These are phyloP conservation scores for Oostethus manadensis DNA, from an alignment of 2,113 vertebrate genomes.

Conservation along the genomic window DNA sequence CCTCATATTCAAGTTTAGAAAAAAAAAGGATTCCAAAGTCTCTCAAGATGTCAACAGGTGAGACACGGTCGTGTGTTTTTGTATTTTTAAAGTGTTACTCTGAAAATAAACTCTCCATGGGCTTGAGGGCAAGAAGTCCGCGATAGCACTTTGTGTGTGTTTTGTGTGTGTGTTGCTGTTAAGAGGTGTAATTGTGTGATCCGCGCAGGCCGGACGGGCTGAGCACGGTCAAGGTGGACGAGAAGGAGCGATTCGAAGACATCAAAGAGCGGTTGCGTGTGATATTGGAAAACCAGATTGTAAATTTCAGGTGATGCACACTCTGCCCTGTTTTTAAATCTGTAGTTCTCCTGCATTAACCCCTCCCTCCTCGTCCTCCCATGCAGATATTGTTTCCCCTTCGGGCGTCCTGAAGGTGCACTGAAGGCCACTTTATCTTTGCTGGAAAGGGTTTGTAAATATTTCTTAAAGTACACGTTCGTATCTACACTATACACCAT, in stretches of 20 bases:
- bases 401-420: constrained; percentile 96
- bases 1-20: constrained; percentile 92
- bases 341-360: neutral
- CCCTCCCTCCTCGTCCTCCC: constrained; percentile 16
- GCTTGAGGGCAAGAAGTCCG: constrained; percentile 3
- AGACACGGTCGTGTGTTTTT: constrained; percentile 48
- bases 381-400: constrained; percentile 96
- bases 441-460: constrained; percentile 89
- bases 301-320: constrained; percentile 88
- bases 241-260: constrained; percentile 97
- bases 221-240: constrained; percentile 95
- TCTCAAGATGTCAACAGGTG: constrained; percentile 87
- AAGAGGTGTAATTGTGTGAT: constrained; percentile 36
- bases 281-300: constrained; percentile 96
- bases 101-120: neutral
- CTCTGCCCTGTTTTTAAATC: neutral
- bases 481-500: neutral
- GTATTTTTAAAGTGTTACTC: neutral
- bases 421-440: constrained; percentile 96
- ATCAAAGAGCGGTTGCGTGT: constrained; percentile 96
- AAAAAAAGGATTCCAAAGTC: constrained; percentile 89
- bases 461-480: neutral
- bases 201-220: constrained; percentile 89
- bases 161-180: neutral
- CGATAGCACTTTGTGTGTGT: neutral